Base-by-base conservation (phyloP, 2,888 invertebrate genomes). In the Erebia aethiops region DNA sequence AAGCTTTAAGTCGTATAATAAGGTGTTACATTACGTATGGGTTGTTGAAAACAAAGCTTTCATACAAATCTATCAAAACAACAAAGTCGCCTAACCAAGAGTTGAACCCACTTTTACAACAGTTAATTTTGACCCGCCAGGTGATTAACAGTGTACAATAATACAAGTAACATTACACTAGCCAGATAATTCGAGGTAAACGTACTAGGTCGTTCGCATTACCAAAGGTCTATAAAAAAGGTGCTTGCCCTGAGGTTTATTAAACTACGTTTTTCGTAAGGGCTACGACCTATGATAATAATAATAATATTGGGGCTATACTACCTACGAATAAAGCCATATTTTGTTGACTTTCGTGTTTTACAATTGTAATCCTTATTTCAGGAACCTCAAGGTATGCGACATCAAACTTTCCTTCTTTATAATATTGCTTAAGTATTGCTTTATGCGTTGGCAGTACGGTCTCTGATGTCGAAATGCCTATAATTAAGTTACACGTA, bases 171-270 rank as follows among this genome's bases (percentile, higher is more conserved):
- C 35, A 54, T 64, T 13, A 64, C 52, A 64, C 1, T 52, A 54
- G n/a, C 13, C 63, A 69, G 71, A 74, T 74, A 67, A 74, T 69
- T 43, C 41, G 69, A 69, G 73, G 73, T 71, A 67, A 71, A 74
- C 60, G 69, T 57, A 60, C 71, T 70, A 67, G 69, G 49, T 69
- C 41, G 64, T 41, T 52, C 52, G 64, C 64, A 41, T 61, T 54
- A 58, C 51, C 35, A 69, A 62, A 69, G 56, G 71, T 69, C 63
- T 69, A 71, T 69, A 71, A 69, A 69, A 72, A 73, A 71, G 71
- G 71, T 71, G 64, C 67, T 65, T 67, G 71, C 71, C 71, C 71
- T 70, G 41, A 58, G 58, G 71, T 71, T 74, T 71, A 69, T 67
- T 74, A 69, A 62, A 60, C 73, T 51, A 52, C 16, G 57, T 57